phyloP scores from a whole-genome alignment of 30 jellyfish, hydroid and myxozoan genomes.

The Turritopsis dohrnii region DNA sequence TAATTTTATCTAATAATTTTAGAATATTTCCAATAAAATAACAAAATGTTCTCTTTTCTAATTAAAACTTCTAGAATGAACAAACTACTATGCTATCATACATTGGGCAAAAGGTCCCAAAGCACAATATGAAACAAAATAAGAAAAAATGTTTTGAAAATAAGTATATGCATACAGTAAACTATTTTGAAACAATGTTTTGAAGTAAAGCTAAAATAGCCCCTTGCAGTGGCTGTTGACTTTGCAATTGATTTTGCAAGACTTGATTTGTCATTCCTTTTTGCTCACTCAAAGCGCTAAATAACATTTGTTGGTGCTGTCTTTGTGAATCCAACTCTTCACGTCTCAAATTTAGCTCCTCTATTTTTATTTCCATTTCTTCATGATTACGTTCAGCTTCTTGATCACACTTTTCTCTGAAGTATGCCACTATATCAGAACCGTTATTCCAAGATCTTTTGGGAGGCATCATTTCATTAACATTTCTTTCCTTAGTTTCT shows the following conservation, averaged over 20 bases:
- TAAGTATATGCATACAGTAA: too few relatives aligned
- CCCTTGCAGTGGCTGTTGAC: not conserved
- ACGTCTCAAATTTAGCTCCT: not conserved
- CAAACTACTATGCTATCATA: too few relatives aligned
- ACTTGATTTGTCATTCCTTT: not conserved
- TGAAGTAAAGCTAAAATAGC: too few relatives aligned
- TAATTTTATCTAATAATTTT: too few relatives aligned
- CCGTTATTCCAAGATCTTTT: conserved; percentile 29
- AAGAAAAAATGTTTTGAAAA: too few relatives aligned
- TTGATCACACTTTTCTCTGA: conserved; percentile 31
- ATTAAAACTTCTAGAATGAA: too few relatives aligned
- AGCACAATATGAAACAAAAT: too few relatives aligned
- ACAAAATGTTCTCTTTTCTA: too few relatives aligned
- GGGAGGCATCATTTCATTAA: not conserved
- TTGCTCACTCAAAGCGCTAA: not conserved
- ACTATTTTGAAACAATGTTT: too few relatives aligned
- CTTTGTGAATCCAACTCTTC: conserved; percentile 1
- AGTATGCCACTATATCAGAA: conserved; percentile 28
- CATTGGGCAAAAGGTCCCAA: too few relatives aligned
- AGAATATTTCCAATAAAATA: too few relatives aligned
- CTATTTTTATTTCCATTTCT: conserved; percentile 16
- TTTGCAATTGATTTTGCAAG: not conserved
- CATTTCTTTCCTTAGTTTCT: conserved; percentile 4
- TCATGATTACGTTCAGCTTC: conserved; percentile 20
- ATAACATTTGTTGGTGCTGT: conserved; percentile 24